phyloP scores from a whole-genome alignment of 1,140 invertebrate genomes.

The Philotrypesis tridentata region DNA sequence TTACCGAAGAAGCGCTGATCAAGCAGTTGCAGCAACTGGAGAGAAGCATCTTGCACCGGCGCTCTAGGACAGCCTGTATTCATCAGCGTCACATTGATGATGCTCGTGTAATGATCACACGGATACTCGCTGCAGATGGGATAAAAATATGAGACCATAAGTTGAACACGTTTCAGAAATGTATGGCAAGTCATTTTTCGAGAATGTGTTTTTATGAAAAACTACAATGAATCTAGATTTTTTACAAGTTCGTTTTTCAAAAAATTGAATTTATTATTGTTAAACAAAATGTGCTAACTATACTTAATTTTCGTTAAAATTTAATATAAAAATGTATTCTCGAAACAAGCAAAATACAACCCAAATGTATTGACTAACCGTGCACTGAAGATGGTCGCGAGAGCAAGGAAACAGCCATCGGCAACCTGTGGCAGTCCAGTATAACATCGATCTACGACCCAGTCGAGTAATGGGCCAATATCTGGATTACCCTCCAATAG shows the following conservation, averaged over 20 bases:
- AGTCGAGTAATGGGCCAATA: slow-evolving; percentile 93
- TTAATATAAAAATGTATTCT: no score
- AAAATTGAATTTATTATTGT: no score
- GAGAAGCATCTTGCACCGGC: slow-evolving; percentile 92
- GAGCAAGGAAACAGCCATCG: slow-evolving; percentile 95
- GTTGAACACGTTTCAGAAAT: not conserved
- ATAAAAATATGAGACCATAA: not conserved
- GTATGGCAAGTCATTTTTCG: no score
- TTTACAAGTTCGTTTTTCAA: no score
- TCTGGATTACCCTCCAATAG: slow-evolving; percentile 97
- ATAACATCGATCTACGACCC: slow-evolving; percentile 98
- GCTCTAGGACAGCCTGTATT: slow-evolving; percentile 95
- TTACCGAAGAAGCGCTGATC: slow-evolving; percentile 96
- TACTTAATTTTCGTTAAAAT: no score
- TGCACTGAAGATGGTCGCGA: slow-evolving; percentile 96
- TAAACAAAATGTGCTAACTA: no score
- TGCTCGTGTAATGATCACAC: slow-evolving; percentile 97
- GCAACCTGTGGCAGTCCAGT: slow-evolving; percentile 92
- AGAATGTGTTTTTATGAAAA: slow-evolving; percentile 34
- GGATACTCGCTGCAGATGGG: slow-evolving; percentile 89
- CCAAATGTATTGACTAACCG: slow-evolving; percentile 77
- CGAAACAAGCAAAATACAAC: no score
- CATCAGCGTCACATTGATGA: slow-evolving; percentile 97
- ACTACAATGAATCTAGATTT: no score
- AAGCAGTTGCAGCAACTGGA: slow-evolving; percentile 94